Percentiles rank a stretch among this genome's conserved stretches.
Conservation (phyloP, 1,140 invertebrate species). For the Drosophila nikananu region DNA sequence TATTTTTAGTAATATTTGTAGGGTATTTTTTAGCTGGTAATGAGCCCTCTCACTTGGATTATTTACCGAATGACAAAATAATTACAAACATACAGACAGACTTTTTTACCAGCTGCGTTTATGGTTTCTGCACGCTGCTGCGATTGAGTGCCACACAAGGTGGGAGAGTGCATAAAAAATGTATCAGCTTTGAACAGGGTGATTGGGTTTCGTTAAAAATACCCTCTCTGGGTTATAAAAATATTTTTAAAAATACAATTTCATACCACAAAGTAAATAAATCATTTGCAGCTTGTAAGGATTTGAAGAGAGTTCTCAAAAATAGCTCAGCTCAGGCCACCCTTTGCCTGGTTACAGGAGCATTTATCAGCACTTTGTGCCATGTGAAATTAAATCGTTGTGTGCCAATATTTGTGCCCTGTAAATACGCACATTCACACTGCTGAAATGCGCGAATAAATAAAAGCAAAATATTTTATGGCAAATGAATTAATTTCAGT, state of each 20-base stretch:
- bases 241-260: background rate
- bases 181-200: constrained; percentile 33
- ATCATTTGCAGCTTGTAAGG: background rate
- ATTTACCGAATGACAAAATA: constrained; percentile 59
- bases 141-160: constrained; percentile 57
- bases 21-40: background rate
- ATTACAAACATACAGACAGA: constrained; percentile 45
- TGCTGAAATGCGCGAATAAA: constrained; percentile 56
- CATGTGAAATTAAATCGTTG: constrained; percentile 59
- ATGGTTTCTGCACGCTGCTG: constrained; percentile 39
- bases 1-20: background rate
- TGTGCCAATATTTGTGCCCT: constrained; percentile 63
- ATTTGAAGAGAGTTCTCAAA: background rate
- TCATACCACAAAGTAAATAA: background rate
- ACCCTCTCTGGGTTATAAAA: background rate
- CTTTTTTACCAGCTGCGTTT: constrained; percentile 42
- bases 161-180: constrained; percentile 46
- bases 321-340: constrained; percentile 7
- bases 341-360: constrained; percentile 1
- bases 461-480: constrained; percentile 71
- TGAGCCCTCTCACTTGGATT: constrained; percentile 11
- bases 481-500: constrained; percentile 75
- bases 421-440: constrained; percentile 32
- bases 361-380: constrained; percentile 2
- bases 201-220: constrained; percentile 3